Evolutionary conservation across 2,113 vertebrate species (phyloP), one percentile per base, ranked within the genome.

Genomic region (Callipepla squamata): DNA sequence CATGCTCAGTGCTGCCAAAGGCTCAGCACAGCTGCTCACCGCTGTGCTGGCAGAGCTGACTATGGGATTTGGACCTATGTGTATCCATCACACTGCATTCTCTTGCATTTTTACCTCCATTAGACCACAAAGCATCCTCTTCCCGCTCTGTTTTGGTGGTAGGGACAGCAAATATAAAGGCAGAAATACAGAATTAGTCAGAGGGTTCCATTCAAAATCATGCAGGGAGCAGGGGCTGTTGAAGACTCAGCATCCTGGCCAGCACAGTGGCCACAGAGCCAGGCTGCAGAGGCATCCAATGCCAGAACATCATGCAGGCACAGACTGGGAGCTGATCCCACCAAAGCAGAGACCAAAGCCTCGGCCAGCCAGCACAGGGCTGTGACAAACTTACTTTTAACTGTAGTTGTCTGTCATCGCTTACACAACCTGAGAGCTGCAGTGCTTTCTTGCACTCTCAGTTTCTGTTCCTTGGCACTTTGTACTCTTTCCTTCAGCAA

Each of bases 181-280:
- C 1, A 65, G 44, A 48, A 87, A 76, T 1, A 44, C 44, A 59
- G n/a, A 47, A 73, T 8, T 9, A 30, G 8, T 32, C 20, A 36
- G 32, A 80, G 30, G 19, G 30, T 70, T 26, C 53, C 38, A 48
- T 3, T 62, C 32, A 51, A 38, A 53, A 40, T 5, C 21, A 21
- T 15, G 7, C 74, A 22, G 55, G 53, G 48, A 48, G 47, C 0
- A 48, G 47, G 38, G 59, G 9, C 25, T 44, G 19, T 3, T 62
- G 53, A 53, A 74, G 25, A 17, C 47, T 53, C 18, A 25, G 28
- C 69, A 50, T 73, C 42, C 13, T 21, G 67, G 8, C 36, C 32
- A 9, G 25, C 42, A 18, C 0, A 47, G 17, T 0, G 4, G n/a
- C 32, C 51, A n/a, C 1, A 40, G 58, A 28, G 59, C 6, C 50